Evolutionary conservation across 2,797 vertebrate species (phyloP), one percentile per base, ranked within the genome.

Genomic region (Microchirus variegatus): DNA sequence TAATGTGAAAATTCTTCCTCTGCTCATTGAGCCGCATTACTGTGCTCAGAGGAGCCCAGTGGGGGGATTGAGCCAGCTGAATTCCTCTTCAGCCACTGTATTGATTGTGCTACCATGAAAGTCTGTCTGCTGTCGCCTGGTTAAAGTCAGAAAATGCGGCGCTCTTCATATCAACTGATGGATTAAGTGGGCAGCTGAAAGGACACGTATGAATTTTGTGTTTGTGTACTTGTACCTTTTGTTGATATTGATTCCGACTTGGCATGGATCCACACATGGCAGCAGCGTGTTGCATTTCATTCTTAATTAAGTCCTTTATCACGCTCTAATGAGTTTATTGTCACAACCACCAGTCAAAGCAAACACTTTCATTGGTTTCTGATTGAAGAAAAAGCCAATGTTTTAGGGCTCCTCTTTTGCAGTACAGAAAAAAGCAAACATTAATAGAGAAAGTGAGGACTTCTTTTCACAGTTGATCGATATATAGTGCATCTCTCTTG

Each of bases 171-270:
- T 84, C 38, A 82, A 87, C 63, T 52, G 48, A 54, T 15, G 57
- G 73, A 78, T 84, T 78, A 78, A 70, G 65, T 51, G 36, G 64
- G 52, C 69, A 43, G 61, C 77, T 59, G 68, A 77, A 78, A 78
- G 74, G 43, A 78, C 75, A 71, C 26, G 38, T 49, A 56, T 69
- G 50, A 62, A 58, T 67, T 74, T 59, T 17, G 53, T 70, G 68
- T 79, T 74, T 80, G 76, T 82, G 59, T 54, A 55, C 59, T 56
- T 57, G 67, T 2, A 65, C 65, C 71, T 87, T 79, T 82, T 82
- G 80, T 87, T 78, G 68, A 49, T 74, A 85, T 87, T 52, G 81
- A 85, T 86, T 67, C 12, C 12, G 46, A 17, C 61, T 53, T 37
- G 55, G 68, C 50, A 45, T 63, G 63, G 43, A 72, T 49, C 74